Evolutionary conservation across 2,113 vertebrate species (phyloP).

Genomic region (Hippocampus guttulatus): DNA sequence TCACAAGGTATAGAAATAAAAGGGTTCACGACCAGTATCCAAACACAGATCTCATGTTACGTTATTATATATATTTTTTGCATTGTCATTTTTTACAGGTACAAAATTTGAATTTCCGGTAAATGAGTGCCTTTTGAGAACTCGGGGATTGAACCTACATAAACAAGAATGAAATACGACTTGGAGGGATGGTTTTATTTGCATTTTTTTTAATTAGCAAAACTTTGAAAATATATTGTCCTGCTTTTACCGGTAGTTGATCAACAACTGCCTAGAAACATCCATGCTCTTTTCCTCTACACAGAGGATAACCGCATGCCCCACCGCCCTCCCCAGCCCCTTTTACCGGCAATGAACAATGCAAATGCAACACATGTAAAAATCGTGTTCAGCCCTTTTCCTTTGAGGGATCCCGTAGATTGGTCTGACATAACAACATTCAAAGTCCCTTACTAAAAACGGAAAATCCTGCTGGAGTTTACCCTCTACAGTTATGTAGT

Average conservation of each 20-base stretch:
- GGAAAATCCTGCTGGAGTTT: constrained; percentile 14
- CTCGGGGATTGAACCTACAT: background rate
- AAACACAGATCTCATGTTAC: background rate
- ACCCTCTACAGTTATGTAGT: background rate
- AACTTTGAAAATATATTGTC: background rate
- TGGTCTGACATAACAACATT: constrained; percentile 1
- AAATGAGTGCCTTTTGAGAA: background rate
- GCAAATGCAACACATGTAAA: constrained; percentile 10
- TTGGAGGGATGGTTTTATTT: background rate
- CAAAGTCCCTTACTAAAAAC: background rate
- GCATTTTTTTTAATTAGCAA: background rate
- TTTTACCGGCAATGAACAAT: constrained; percentile 11
- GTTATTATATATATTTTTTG: background rate
- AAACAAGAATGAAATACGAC: background rate
- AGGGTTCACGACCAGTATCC: no score
- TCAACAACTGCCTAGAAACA: constrained; percentile 36
- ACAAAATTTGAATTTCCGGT: background rate
- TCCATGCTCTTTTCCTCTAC: constrained; percentile 23
- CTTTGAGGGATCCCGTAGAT: background rate
- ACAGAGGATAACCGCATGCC: constrained; percentile 10
- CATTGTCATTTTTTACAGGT: no score
- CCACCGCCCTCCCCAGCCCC: constrained; percentile 1
- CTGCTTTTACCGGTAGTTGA: background rate
- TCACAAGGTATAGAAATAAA: background rate
- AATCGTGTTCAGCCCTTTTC: background rate